phyloP scores from a whole-genome alignment of 2,888 invertebrate species.

The Aleiodes alternator region DNA sequence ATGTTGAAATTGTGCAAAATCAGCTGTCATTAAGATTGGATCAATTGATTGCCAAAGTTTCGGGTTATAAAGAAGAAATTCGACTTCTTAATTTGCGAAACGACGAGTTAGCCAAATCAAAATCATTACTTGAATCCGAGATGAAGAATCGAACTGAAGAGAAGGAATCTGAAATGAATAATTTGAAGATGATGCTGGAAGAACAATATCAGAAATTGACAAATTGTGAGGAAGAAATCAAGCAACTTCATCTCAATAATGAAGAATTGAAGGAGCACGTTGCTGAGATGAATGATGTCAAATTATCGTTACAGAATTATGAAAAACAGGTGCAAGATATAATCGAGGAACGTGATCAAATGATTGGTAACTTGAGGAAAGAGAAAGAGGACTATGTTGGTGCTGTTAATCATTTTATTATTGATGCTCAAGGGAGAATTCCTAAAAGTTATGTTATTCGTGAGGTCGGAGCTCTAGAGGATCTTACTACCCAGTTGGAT shows the following conservation, averaged over 20 bases:
- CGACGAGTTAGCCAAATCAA: neutral
- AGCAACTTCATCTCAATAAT: neutral
- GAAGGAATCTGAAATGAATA: constrained; percentile 9
- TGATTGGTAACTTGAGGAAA: neutral
- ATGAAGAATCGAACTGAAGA: constrained; percentile 36
- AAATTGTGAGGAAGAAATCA: neutral
- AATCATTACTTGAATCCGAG: neutral
- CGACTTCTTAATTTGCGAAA: neutral
- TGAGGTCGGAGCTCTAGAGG: neutral
- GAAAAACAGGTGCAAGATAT: constrained; percentile 16
- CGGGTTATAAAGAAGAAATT: constrained; percentile 18
- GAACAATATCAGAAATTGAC: neutral
- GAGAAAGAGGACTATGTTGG: constrained; percentile 3
- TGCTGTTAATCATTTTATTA: neutral
- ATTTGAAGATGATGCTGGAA: too few relatives aligned
- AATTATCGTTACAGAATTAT: constrained; percentile 31
- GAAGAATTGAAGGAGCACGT: neutral
- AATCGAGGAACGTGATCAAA: neutral
- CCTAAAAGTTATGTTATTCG: neutral
- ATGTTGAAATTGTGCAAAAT: constrained; percentile 40
- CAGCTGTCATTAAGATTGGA: constrained; percentile 48
- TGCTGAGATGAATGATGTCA: constrained; percentile 22
- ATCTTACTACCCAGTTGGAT: too few relatives aligned
- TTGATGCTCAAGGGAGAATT: neutral
- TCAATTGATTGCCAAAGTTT: constrained; percentile 35